These are phyloP conservation scores for Mellilla xanthometata DNA, from an alignment of 2,888 invertebrate species.

Conservation along the genomic window DNA sequence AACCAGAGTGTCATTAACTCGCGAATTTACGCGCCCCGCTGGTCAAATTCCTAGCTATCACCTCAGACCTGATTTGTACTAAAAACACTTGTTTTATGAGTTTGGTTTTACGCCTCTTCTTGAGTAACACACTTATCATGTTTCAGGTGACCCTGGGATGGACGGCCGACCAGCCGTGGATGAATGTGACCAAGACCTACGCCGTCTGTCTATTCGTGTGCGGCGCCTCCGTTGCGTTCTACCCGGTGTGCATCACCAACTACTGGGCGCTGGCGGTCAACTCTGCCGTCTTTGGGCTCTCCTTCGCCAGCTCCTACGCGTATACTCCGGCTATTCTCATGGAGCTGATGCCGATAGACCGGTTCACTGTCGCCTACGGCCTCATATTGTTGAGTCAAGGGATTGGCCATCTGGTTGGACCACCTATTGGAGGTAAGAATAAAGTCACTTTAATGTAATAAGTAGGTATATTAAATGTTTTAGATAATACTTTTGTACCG, in stretches of 20 bases:
- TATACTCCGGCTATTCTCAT: constrained; percentile 95
- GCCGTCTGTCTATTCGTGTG: constrained; percentile 88
- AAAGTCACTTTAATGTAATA: background rate
- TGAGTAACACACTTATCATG: too few relatives aligned
- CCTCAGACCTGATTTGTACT: too few relatives aligned
- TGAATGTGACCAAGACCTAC: constrained; percentile 92
- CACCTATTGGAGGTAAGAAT: constrained; percentile 91
- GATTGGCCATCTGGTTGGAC: constrained; percentile 95
- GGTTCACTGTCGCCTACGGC: constrained; percentile 96
- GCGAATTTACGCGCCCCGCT: too few relatives aligned
- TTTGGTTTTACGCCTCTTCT: too few relatives aligned
- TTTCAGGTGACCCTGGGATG: constrained; percentile 90
- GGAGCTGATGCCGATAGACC: constrained; percentile 93
- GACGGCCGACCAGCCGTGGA: constrained; percentile 93
- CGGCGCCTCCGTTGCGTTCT: constrained; percentile 83
- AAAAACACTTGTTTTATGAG: too few relatives aligned
- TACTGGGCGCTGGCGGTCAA: constrained; percentile 71
- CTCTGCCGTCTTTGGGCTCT: constrained; percentile 90
- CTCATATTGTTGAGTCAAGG: constrained; percentile 94
- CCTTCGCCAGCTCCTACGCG: constrained; percentile 95
- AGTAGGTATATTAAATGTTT: too few relatives aligned
- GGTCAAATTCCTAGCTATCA: too few relatives aligned
- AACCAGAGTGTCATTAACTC: too few relatives aligned
- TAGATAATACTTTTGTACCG: too few relatives aligned
- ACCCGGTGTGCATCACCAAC: constrained; percentile 80